These are phyloP conservation scores for Hiodon tergisus DNA, from an alignment of 2,113 vertebrate species.

Conservation along the genomic window DNA sequence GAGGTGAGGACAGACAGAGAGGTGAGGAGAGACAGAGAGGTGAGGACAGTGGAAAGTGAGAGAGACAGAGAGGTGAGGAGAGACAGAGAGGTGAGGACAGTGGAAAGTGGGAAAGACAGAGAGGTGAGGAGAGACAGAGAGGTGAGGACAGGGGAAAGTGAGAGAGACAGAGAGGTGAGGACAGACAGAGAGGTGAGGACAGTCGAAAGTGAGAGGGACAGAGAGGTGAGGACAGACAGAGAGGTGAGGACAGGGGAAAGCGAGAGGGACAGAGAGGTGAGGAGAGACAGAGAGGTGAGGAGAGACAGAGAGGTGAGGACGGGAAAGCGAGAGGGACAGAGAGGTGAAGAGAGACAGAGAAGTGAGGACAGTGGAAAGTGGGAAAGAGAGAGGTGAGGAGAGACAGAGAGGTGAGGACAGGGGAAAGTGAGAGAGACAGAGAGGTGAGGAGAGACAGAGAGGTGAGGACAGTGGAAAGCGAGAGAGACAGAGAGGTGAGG, in stretches of 20 bases:
- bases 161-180: neutral
- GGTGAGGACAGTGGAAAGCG: too few relatives aligned
- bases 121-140: neutral
- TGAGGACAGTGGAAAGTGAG: neutral
- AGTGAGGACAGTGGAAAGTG: too few relatives aligned
- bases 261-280: neutral
- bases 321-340: too few relatives aligned
- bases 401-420: too few relatives aligned
- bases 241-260: constrained; percentile 20
- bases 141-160: constrained; percentile 24
- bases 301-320: too few relatives aligned
- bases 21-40: constrained; percentile 26
- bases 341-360: too few relatives aligned
- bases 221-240: neutral
- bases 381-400: too few relatives aligned
- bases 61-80: neutral
- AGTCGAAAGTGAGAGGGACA: constrained; percentile 21
- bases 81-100: neutral
- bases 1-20: neutral
- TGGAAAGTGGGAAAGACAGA: neutral
- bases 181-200: neutral
- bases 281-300: neutral
- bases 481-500: too few relatives aligned
- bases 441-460: too few relatives aligned
- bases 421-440: too few relatives aligned